Percentiles rank a stretch among this genome's conserved stretches.
phyloP scores from a whole-genome alignment of 2,797 vertebrate species.

The Xerus rutilus region DNA sequence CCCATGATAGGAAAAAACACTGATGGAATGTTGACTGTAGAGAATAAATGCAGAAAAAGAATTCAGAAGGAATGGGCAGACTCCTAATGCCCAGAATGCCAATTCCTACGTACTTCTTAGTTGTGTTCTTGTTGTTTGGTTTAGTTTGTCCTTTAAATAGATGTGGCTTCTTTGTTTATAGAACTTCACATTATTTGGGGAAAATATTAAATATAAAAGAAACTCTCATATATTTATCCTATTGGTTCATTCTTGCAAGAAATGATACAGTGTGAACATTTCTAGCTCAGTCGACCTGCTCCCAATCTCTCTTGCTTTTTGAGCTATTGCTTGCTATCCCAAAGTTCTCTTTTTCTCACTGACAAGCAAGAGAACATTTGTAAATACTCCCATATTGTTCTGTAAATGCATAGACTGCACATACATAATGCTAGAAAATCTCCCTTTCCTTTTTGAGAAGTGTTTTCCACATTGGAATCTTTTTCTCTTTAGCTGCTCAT shows the following conservation, averaged over 20 bases:
- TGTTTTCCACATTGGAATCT: neutral
- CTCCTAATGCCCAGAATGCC: neutral
- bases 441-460: neutral
- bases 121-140: neutral
- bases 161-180: neutral
- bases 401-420: neutral
- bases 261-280: conserved; percentile 1
- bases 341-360: neutral
- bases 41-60: neutral
- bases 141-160: neutral
- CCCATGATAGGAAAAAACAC: neutral
- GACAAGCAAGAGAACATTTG: neutral
- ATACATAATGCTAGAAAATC: neutral
- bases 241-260: neutral
- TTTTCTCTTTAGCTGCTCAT: neutral
- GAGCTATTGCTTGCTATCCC: neutral
- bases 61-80: neutral
- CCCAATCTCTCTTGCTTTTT: neutral
- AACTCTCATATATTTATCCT: neutral
- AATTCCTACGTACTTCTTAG: neutral
- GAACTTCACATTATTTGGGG: neutral
- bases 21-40: neutral
- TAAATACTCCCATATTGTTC: neutral
- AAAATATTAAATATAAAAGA: neutral
- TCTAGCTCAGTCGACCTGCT: neutral